Percentiles rank a stretch among this genome's conserved stretches.
Evolutionary conservation across 2,113 vertebrate genomes (phyloP).

Genomic region (Xiphophorus maculatus): DNA sequence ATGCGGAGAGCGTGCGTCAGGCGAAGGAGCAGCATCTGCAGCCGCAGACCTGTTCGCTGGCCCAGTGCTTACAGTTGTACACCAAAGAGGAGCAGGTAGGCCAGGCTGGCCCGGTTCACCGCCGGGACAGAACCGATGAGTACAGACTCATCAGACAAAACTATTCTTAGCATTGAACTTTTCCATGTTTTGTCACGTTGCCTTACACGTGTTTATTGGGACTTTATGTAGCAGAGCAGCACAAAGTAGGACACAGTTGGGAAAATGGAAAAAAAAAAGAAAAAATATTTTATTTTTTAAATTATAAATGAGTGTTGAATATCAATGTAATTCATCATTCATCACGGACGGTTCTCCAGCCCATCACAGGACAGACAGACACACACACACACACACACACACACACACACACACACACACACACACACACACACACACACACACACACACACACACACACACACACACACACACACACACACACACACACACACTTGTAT

Average conservation of each 20-base stretch:
- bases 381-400: too few species aligned
- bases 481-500: too few species aligned
- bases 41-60: slow-evolving; percentile 94
- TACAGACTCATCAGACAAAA: not conserved
- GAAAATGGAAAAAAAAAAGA: not conserved
- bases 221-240: not conserved
- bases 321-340: too few species aligned
- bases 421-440: too few species aligned
- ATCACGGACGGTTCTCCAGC: too few species aligned
- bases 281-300: not conserved
- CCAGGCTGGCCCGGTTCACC: not conserved
- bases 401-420: too few species aligned
- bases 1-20: slow-evolving; percentile 93
- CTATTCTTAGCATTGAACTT: not conserved
- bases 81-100: slow-evolving; percentile 98
- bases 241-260: not conserved
- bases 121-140: not conserved
- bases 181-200: not conserved
- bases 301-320: not conserved
- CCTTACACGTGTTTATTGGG: too few species aligned
- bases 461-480: too few species aligned
- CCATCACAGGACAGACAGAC: too few species aligned
- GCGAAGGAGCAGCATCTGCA: slow-evolving; percentile 93
- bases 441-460: too few species aligned
- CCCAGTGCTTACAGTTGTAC: slow-evolving; percentile 99